These are phyloP conservation scores for Bos indicus DNA, from an alignment of 2,113 vertebrate genomes.

Conservation along the genomic window DNA sequence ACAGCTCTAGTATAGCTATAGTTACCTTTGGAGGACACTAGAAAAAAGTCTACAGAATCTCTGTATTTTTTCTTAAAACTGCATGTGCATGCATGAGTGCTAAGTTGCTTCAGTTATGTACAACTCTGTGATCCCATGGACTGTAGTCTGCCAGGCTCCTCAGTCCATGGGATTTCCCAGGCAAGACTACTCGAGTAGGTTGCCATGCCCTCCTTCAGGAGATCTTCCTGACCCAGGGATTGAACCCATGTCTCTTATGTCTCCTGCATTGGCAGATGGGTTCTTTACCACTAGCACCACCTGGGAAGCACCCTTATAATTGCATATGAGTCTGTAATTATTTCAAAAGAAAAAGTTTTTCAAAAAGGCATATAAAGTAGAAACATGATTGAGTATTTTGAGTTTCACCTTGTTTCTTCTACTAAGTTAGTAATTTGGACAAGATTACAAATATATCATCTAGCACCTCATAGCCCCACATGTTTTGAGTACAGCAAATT, in stretches of 20 bases:
- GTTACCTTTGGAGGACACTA: neutral
- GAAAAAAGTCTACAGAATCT: neutral
- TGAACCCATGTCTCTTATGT: neutral
- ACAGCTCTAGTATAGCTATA: neutral
- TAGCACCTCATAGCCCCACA: neutral
- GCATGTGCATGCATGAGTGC: neutral
- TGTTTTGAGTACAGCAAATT: neutral
- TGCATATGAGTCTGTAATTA: neutral
- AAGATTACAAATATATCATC: neutral
- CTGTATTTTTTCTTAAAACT: neutral
- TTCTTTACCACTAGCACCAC: neutral
- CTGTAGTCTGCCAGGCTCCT: neutral
- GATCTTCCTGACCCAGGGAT: neutral
- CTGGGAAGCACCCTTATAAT: neutral
- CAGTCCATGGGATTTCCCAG: neutral
- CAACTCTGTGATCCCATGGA: neutral
- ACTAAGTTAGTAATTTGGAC: neutral
- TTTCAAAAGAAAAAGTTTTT: neutral
- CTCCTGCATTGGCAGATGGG: neutral
- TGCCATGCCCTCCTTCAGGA: neutral
- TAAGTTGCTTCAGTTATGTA: neutral
- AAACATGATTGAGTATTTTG: neutral
- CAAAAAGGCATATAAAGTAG: neutral
- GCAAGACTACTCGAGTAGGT: neutral
- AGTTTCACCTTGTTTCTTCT: neutral